Evolutionary conservation across 2,888 invertebrate species (phyloP), one percentile per base, ranked within the genome.

Genomic region (Caenorhabditis parvicauda): DNA sequence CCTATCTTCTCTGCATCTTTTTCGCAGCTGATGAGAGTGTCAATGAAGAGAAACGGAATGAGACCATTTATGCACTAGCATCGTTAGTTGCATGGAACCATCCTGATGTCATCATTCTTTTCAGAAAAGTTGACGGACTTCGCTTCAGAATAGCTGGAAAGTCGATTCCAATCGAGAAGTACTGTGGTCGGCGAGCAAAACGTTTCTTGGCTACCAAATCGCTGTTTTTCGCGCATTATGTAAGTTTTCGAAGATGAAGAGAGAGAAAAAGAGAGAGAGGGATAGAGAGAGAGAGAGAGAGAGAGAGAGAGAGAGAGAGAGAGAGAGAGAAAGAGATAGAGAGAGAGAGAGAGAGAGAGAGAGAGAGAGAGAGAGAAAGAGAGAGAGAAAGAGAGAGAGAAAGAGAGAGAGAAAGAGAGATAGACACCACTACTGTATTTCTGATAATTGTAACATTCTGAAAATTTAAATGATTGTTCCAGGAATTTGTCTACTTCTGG

Each of bases 91-190:
- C 22, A 12, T 19, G n/a, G 39, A 35, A 25, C 2, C 27, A n/a
- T 12, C 12, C 17, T n/a, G n/a, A 35, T 24, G 4, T 29, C 41
- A 45, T 22, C 49, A 50, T 0, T 14, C 6, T 22, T 77, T 82
- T 41, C 81, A 90, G 89, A 71, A 87, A 88, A 73, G 90, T 91
- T 4, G 90, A 92, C 2, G 85, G 86, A 50, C 88, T 88, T 82
- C 91, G 91, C 77, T 90, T 92, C 80, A 87, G 90, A 55, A 90
- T 95, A 53, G 93, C 94, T 28, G 95, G 96, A 0, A 95, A 95
- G 83, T 94, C 94, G 0, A 84, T 96, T 66, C 95, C 96, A 1
- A 89, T 94, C 87, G 95, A 96, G 83, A 96, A 96, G 83, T 95
- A 94, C 83, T 89, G 90, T 43, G 87, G 90, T n/a, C 89, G 88